Evolutionary conservation across 2,888 invertebrate species (phyloP), one percentile per base, ranked within the genome.

Genomic region (Himalopsyche tibetana): DNA sequence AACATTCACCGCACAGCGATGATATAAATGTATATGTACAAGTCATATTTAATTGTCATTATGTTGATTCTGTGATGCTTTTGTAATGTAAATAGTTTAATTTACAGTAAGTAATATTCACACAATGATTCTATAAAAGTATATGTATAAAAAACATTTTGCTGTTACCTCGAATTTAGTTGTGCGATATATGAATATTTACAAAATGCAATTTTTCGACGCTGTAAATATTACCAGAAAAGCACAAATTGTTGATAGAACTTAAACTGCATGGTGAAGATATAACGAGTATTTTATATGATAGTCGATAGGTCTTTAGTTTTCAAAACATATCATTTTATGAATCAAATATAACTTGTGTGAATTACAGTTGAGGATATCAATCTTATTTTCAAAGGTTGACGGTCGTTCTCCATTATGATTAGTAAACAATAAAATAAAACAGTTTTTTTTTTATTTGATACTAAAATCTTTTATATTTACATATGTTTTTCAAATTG

Each of bases 171-270:
- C 74, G 15, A 74, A 74, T 15, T 36, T 74, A 38, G 74, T 74
- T 74, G 74, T 38, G 74, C 38, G 36, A 12, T 74, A 74, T 38
- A 28, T 9, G 63, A 12, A 74, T 74, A 4, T 12, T 36, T 74
- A 38, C 2, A 28, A 38, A 38, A 80, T 42, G 9, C 19, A 4
- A 80, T 42, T 51, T 17, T 80, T 45, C 45, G 51, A 42, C 19
- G 51, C 45, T 42, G 42, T 80, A 80, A n/a, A 80, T 80, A 80
- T 40, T 19, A 45, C 17, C 42, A 17, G 38, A 42, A 19, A 80
- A 80, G 80, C 80, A 80, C 80, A 28, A 80, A 80, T 80, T 80
- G 38, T 80, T 80, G 19, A 40, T 80, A 79, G n/a, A 79, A 40
- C 79, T n/a, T n/a, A 79, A 40, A 17, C 74, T 15, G 38, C 74